Conservation (phyloP, 1,140 invertebrate species). For the Muscidifurax raptorellus region DNA sequence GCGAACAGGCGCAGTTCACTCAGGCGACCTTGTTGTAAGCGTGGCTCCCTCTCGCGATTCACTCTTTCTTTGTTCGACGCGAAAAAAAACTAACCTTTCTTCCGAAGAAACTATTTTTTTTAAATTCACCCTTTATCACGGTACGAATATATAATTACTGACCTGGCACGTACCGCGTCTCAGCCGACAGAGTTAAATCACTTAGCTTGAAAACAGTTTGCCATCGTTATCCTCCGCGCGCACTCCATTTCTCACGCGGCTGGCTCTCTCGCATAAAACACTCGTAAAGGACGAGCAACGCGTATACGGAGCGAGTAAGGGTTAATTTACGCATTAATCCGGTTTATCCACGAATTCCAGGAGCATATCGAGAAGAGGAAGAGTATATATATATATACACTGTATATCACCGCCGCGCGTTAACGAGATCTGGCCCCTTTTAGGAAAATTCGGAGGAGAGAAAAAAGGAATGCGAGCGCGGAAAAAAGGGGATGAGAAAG, state of each 20-base stretch:
- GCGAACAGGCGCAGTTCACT: conserved; percentile 59
- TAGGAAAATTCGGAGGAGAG: neutral
- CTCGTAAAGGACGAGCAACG: neutral
- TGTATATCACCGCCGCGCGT: too few species aligned
- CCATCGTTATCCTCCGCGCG: neutral
- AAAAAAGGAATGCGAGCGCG: neutral
- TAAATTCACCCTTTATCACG: too few species aligned
- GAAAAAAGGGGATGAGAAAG: neutral
- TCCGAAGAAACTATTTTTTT: too few species aligned
- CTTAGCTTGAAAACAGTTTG: neutral
- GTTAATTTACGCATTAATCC: conserved; percentile 29
- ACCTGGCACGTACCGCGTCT: too few species aligned
- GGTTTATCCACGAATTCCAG: neutral
- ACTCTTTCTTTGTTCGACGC: conserved; percentile 47
- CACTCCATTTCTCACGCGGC: neutral
- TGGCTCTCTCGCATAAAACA: neutral
- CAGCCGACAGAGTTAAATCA: neutral
- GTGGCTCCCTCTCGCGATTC: conserved; percentile 55
- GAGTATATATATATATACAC: too few species aligned
- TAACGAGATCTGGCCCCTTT: conserved; percentile 2
- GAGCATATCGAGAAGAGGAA: neutral
- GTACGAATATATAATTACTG: too few species aligned
- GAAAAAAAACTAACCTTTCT: neutral
- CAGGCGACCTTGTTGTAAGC: conserved; percentile 57
- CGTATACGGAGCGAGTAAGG: neutral